Evolutionary conservation across 2,797 vertebrate genomes (phyloP).

Genomic region (Pelobates cultripes): DNA sequence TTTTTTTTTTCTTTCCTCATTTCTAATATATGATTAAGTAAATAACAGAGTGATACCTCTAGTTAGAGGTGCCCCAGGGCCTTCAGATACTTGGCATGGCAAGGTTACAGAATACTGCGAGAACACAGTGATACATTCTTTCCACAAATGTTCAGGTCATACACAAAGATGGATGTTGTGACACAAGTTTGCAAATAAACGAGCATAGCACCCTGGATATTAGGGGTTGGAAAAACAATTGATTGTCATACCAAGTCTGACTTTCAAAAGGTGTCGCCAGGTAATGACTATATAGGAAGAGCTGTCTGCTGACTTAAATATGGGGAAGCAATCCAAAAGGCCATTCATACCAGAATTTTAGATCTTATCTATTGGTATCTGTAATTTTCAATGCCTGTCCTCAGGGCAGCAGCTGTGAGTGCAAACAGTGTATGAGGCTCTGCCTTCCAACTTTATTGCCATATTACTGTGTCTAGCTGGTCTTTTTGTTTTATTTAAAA

Average conservation of each 20-base stretch:
- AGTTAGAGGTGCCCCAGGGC: too few species aligned
- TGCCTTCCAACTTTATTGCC: neutral
- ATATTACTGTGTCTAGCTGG: neutral
- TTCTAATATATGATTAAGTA: too few species aligned
- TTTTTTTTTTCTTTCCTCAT: too few species aligned
- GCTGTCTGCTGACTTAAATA: neutral
- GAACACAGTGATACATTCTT: too few species aligned
- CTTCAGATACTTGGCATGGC: too few species aligned
- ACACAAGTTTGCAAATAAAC: too few species aligned
- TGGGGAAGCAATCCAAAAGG: neutral
- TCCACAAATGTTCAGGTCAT: too few species aligned
- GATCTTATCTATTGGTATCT: slow-evolving; percentile 3
- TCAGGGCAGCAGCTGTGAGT: slow-evolving; percentile 11
- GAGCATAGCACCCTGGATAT: too few species aligned
- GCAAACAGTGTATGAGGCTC: neutral
- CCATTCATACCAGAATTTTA: neutral
- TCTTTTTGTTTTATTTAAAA: neutral
- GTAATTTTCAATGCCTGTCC: neutral
- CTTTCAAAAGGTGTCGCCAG: neutral
- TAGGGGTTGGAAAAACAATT: neutral
- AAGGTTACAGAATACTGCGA: too few species aligned
- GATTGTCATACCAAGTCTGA: neutral
- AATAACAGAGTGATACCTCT: too few species aligned
- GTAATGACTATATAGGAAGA: neutral
- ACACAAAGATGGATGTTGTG: too few species aligned